Conservation (phyloP, 2,797 vertebrate species). For the Chrysolophus pictus region DNA sequence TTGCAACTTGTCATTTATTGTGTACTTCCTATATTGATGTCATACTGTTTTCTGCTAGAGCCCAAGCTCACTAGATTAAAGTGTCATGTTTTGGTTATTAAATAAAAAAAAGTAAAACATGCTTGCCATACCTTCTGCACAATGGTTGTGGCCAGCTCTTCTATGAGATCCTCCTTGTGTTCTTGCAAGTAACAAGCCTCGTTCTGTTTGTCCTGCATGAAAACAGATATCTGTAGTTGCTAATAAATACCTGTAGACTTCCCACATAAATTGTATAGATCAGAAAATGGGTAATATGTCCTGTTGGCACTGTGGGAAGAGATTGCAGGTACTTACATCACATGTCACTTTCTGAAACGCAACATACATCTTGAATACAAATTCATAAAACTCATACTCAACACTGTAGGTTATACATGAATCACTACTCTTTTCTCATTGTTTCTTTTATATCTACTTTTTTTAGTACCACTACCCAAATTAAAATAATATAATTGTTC, state of each 20-base stretch:
- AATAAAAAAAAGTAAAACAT: background rate
- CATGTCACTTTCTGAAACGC: background rate
- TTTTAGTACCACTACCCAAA: background rate
- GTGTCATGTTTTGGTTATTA: background rate
- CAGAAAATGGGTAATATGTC: background rate
- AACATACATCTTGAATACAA: background rate
- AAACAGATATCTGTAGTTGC: background rate
- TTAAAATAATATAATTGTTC: background rate
- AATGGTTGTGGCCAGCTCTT: conserved; percentile 93
- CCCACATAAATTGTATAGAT: background rate
- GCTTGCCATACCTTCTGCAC: conserved; percentile 88
- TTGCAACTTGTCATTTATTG: background rate
- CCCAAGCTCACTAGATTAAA: background rate
- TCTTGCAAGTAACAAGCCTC: conserved; percentile 93
- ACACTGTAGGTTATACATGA: background rate
- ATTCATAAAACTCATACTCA: background rate
- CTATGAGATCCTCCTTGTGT: conserved; percentile 94
- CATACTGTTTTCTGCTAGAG: background rate
- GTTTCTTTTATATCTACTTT: background rate
- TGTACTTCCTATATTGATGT: background rate
- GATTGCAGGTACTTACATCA: background rate
- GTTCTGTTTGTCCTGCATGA: conserved; percentile 91
- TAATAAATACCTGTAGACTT: background rate
- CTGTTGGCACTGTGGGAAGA: background rate
- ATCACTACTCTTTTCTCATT: background rate